Evolutionary conservation across 1,140 invertebrate genomes (phyloP).

Genomic region (Diabrotica undecimpunctata): DNA sequence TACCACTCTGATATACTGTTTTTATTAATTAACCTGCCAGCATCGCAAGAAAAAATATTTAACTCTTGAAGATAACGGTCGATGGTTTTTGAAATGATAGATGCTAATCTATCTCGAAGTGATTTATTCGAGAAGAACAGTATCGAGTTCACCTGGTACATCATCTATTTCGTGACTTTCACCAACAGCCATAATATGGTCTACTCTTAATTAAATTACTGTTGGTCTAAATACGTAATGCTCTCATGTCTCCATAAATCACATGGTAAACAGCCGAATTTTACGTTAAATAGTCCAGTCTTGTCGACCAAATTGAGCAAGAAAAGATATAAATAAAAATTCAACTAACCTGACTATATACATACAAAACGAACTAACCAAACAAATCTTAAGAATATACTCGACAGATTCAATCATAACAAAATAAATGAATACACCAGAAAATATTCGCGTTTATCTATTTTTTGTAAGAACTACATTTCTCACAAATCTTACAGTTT

Average conservation of each 20-base stretch:
- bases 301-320: no score
- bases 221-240: background rate
- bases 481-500: no score
- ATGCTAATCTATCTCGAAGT: constrained; percentile 2
- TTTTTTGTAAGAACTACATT: no score
- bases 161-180: constrained; percentile 2
- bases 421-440: no score
- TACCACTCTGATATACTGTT: background rate
- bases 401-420: no score
- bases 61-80: background rate
- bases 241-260: background rate
- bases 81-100: background rate
- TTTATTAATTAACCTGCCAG: constrained; percentile 1
- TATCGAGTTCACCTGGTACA: background rate
- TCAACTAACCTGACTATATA: no score
- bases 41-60: background rate
- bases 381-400: no score
- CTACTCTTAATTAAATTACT: constrained; percentile 1
- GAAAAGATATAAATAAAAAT: no score
- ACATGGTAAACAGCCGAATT: background rate
- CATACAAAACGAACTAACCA: no score
- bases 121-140: constrained; percentile 1
- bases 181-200: background rate
- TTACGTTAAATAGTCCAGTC: background rate
- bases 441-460: no score